A percentile compares a stretch with the other conserved stretches of the same genome.
phyloP scores from a whole-genome alignment of 1,140 invertebrate genomes.

The Heterodera schachtii region DNA sequence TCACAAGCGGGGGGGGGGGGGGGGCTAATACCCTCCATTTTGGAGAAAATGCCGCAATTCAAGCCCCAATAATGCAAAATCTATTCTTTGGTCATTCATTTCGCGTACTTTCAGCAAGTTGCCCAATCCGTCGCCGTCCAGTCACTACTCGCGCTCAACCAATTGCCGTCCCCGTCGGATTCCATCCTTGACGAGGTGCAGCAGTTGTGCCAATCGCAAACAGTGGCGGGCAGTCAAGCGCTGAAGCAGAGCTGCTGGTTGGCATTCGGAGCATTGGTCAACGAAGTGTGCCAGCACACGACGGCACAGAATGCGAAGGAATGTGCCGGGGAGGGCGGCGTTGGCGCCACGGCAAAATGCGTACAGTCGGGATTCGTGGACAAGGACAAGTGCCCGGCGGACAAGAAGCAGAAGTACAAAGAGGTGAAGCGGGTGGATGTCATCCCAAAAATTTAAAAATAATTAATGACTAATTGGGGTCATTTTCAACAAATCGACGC shows the following conservation, averaged over 20 bases:
- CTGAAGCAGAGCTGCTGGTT: constrained; percentile 57
- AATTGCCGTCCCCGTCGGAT: constrained; percentile 51
- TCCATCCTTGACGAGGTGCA: constrained; percentile 42
- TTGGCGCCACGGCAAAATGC: not conserved
- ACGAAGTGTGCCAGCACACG: constrained; percentile 53
- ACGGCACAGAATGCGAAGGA: constrained; percentile 27
- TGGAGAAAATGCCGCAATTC: no score
- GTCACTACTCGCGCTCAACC: constrained; percentile 42
- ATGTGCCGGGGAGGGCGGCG: constrained; percentile 18
- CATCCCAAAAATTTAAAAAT: no score
- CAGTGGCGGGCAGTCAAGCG: constrained; percentile 24
- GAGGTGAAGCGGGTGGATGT: constrained; percentile 4
- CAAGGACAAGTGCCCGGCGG: constrained; percentile 44
- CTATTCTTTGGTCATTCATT: not conserved
- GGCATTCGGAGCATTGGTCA: constrained; percentile 55
- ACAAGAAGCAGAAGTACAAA: constrained; percentile 51
- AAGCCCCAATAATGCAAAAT: not conserved
- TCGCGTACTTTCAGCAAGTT: constrained; percentile 31
- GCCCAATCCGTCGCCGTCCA: constrained; percentile 40
- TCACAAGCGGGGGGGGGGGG: no score
- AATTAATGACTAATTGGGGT: not conserved
- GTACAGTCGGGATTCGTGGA: constrained; percentile 29
- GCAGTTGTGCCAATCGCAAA: constrained; percentile 51
- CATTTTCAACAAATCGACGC: constrained; percentile 6
- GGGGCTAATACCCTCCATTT: no score